Percentiles rank a stretch among this genome's conserved stretches.
These are phyloP conservation scores for Teinopalpus imperialis DNA, from an alignment of 2,888 invertebrate genomes.

Conservation along the genomic window DNA sequence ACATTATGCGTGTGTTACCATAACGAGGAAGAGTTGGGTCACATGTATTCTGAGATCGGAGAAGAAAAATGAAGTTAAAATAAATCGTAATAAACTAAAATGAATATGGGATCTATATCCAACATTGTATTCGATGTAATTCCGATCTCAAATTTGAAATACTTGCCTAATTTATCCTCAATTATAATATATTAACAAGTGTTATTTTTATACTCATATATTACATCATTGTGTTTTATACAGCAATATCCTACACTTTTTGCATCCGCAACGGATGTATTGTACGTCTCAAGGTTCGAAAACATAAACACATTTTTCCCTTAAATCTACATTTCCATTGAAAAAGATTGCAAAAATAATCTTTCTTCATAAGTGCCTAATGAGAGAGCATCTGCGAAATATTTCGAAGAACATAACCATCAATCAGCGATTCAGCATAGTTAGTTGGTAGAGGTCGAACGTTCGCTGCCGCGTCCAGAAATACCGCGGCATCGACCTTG, in stretches of 20 bases:
- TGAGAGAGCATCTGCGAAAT: conserved; percentile 49
- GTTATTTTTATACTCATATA: no score
- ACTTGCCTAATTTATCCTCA: no score
- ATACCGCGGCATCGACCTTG: conserved; percentile 77
- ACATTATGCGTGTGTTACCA: no score
- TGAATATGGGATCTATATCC: conserved; percentile 12
- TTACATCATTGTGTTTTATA: no score
- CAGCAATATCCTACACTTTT: background rate
- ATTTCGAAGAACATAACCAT: conserved; percentile 57
- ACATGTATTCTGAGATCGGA: conserved; percentile 12
- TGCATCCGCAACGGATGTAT: background rate
- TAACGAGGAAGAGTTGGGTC: no score
- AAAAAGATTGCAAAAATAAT: conserved; percentile 27
- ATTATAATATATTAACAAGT: no score
- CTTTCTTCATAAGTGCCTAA: conserved; percentile 36
- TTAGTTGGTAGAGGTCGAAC: conserved; percentile 47
- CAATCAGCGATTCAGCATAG: conserved; percentile 62
- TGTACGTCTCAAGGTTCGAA: no score
- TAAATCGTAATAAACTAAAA: conserved; percentile 19
- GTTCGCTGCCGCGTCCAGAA: conserved; percentile 64
- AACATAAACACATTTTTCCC: no score
- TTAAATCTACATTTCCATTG: conserved; percentile 13
- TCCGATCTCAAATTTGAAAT: no score
- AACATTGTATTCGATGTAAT: conserved; percentile 7
- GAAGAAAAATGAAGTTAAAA: no score